Conservation (phyloP, 1,140 invertebrate species). For the Sipha flava region DNA sequence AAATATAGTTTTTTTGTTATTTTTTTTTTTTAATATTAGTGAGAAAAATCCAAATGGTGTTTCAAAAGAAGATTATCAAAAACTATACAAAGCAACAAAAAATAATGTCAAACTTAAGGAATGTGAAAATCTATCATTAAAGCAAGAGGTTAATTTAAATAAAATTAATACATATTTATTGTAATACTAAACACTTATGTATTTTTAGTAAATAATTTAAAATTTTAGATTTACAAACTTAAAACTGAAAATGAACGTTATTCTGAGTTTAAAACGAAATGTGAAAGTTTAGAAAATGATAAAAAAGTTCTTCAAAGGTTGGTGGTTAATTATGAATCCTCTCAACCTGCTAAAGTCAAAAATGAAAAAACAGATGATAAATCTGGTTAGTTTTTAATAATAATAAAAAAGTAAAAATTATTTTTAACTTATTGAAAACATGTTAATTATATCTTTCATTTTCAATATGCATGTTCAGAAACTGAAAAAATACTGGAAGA, state of each 20-base stretch:
- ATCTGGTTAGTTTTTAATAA: not conserved
- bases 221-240: not conserved
- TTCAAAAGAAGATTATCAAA: conserved; percentile 23
- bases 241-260: conserved; percentile 10
- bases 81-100: conserved; percentile 7
- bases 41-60: not conserved
- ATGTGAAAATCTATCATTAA: conserved; percentile 18
- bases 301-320: conserved; percentile 15
- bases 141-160: conserved; percentile 1
- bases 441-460: not conserved
- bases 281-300: conserved; percentile 2
- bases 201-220: not conserved
- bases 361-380: not conserved
- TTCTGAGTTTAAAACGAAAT: not conserved
- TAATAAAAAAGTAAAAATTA: not conserved
- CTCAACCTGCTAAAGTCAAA: not conserved
- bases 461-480: not conserved
- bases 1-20: no score
- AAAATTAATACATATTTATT: not conserved
- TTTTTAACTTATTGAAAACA: no score
- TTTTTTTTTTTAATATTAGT: not conserved
- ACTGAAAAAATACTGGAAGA: conserved; percentile 16
- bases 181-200: not conserved
- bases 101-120: conserved; percentile 23
- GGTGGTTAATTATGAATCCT: not conserved